phyloP scores from a whole-genome alignment of 2,113 vertebrate species.

The Phocoena phocoena region DNA sequence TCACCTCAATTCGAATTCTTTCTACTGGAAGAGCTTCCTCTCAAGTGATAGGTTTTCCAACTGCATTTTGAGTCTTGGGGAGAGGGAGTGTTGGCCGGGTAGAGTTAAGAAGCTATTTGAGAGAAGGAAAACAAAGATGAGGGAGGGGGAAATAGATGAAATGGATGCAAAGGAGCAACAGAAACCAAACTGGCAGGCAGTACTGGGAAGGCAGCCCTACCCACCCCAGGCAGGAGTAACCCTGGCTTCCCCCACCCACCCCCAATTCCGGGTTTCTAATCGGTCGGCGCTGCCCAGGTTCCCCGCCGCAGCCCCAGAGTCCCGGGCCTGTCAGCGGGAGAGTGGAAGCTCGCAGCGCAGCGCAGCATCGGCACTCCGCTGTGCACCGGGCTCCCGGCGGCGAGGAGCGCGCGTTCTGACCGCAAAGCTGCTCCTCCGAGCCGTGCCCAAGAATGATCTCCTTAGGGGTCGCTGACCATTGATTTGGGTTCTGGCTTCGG shows the following conservation, averaged over 20 bases:
- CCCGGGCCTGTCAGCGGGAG: background rate
- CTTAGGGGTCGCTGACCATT: background rate
- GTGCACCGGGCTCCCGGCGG: background rate
- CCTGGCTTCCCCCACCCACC: background rate
- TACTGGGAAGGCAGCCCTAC: background rate
- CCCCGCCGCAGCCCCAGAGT: background rate
- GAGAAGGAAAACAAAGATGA: background rate
- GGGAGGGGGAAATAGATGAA: background rate
- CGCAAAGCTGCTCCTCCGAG: background rate
- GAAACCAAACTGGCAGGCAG: background rate
- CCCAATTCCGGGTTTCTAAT: background rate
- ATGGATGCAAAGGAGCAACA: background rate
- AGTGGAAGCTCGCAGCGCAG: background rate
- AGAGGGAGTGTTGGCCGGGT: background rate
- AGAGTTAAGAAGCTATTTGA: background rate
- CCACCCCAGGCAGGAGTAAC: background rate
- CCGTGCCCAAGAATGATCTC: background rate
- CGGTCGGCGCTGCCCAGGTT: background rate
- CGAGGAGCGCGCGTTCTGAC: background rate
- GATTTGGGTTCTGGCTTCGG: background rate
- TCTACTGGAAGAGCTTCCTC: slow-evolving; percentile 2
- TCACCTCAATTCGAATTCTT: slow-evolving; percentile 24
- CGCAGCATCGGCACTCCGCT: background rate
- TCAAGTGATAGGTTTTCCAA: background rate
- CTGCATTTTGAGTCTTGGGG: slow-evolving; percentile 28